These are phyloP conservation scores for Triops cancriformis DNA, from an alignment of 1,140 invertebrate genomes.

Conservation along the genomic window DNA sequence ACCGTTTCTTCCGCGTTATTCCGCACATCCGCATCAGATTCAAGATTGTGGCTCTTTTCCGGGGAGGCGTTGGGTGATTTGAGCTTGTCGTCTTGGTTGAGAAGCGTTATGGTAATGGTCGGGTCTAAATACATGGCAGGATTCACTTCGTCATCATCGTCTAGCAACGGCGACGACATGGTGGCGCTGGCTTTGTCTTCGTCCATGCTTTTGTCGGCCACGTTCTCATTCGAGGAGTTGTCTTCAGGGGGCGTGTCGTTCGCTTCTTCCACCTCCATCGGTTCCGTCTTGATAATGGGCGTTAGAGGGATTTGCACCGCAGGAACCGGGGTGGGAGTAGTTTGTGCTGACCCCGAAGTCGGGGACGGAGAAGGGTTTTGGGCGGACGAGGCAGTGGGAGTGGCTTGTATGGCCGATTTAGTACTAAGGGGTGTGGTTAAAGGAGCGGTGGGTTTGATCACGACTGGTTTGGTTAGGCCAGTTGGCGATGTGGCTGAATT, in stretches of 20 bases:
- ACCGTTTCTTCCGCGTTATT: constrained; percentile 23
- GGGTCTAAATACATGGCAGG: constrained; percentile 31
- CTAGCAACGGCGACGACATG: constrained; percentile 21
- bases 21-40: background rate
- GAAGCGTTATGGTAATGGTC: constrained; percentile 31
- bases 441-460: background rate
- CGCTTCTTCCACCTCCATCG: constrained; percentile 17
- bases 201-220: constrained; percentile 23
- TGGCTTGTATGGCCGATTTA: background rate
- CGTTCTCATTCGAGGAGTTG: background rate
- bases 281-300: constrained; percentile 24
- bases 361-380: background rate
- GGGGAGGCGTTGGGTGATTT: constrained; percentile 13
- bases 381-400: background rate
- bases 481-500: background rate
- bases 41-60: background rate
- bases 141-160: constrained; percentile 32
- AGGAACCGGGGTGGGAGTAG: background rate
- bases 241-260: constrained; percentile 18
- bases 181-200: constrained; percentile 23
- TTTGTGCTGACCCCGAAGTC: background rate
- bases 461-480: background rate
- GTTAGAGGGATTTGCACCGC: background rate
- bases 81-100: constrained; percentile 26
- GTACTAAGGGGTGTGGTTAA: background rate